Evolutionary conservation across 2,797 vertebrate species (phyloP), one percentile per base, ranked within the genome.

Genomic region (Ciconia nigra): DNA sequence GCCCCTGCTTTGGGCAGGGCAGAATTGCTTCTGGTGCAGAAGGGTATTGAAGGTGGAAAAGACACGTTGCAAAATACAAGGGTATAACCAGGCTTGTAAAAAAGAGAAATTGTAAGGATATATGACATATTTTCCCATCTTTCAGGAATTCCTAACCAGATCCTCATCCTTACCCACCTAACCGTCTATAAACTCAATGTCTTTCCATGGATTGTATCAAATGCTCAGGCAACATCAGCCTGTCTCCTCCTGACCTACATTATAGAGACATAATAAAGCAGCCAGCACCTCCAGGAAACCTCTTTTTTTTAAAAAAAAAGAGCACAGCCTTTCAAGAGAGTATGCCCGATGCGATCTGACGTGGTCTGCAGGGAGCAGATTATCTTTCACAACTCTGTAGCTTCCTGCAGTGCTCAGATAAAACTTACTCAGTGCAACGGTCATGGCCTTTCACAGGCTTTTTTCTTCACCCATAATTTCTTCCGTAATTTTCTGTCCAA

Each of bases 141-240:
- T 74, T 57, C 51, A 61, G 55, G 44, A 55, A 12, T n/a, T 80
- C 35, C 62, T 24, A 5, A 20, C 15, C 70, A 26, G 5, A 29
- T 42, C 42, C 66, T 57, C 58, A 46, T 39, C 79, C 28, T 63
- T 55, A 39, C 52, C 47, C n/a, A 51, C 9, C 29, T 13, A 63
- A 47, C 9, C 3, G 2, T 28, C 73, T 12, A 8, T 2, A 24
- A 90, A 74, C 9, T 20, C 49, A 16, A 0, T 0, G 0, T n/a
- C 58, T 59, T 74, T 5, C 61, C 42, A 1, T 1, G 55, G 28
- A 54, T 67, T 51, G 4, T 2, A 51, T 7, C 51, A 58, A 86
- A 37, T 0, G 8, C 63, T 51, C 70, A 24, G 44, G 11, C 31
- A 20, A 55, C 16, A 58, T 47, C 85, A 61, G 63, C 63, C 65